Evolutionary conservation across 2,113 vertebrate genomes (phyloP), one percentile per base, ranked within the genome.

Genomic region (Thunnus thynnus): DNA sequence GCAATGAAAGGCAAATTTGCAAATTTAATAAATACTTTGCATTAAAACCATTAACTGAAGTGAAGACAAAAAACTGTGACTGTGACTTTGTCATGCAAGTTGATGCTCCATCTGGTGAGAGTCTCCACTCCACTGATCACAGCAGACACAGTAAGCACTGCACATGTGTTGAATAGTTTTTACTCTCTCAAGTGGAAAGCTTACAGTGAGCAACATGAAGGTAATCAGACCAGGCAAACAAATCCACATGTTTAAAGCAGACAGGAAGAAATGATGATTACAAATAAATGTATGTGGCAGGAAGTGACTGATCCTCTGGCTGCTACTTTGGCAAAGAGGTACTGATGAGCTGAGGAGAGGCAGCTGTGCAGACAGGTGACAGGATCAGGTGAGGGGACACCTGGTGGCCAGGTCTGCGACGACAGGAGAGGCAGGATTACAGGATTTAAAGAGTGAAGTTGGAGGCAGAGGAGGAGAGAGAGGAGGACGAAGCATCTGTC

Each of bases 361-460:
- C 48, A 12, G 50, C 46, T 12, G 36, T 13, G n/a, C 44, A 13
- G 57, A 41, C 51, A 58, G 48, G 18, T 14, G 55, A 22, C 36
- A 14, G 55, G 67, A 65, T 67, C 48, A 62, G 47, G 57, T 70
- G 20, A 63, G 11, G 47, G 47, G 73, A 22, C 54, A 30, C 50
- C 20, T 72, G 50, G 12, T 62, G 60, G 70, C 4, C 50, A 55
- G 51, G 46, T 70, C 63, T 36, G 69, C 77, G n/a, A 51, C 13
- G 27, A 52, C 13, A 60, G 64, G 44, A 70, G 54, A 65, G 44
- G 68, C 1, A 20, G 79, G 76, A 88, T 86, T 80, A 85, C 64
- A 74, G 75, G 69, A 73, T 62, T 85, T 78, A 83, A 68, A 78
- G 72, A 57, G 22, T 0, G 50, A 25, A 81, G 69, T n/a, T 64